Evolutionary conservation across 2,797 vertebrate genomes (phyloP).

Genomic region (Phoeniculus purpureus): DNA sequence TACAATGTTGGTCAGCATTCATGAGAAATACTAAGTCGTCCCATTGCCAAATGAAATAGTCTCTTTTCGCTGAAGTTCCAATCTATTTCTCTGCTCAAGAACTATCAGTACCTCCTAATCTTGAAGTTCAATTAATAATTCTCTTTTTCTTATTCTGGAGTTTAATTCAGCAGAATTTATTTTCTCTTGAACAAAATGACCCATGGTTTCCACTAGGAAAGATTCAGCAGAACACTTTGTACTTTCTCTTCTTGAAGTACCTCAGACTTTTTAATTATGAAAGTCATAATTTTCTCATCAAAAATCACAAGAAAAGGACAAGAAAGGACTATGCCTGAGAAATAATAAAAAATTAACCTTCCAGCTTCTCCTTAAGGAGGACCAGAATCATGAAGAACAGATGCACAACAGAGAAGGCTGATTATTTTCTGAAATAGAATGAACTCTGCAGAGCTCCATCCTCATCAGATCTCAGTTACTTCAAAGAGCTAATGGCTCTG

Average conservation of each 20-base stretch:
- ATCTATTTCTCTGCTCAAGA: background rate
- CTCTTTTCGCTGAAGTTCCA: background rate
- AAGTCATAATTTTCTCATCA: conserved; percentile 2
- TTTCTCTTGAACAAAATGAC: background rate
- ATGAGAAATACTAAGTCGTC: background rate
- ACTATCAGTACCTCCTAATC: background rate
- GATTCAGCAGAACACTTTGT: background rate
- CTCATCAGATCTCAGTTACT: background rate
- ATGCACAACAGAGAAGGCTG: background rate
- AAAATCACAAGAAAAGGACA: background rate
- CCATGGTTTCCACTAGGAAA: background rate
- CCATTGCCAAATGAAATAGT: background rate
- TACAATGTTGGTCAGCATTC: background rate
- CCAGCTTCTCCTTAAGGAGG: background rate
- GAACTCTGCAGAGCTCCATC: background rate
- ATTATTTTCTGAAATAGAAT: background rate
- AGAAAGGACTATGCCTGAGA: background rate
- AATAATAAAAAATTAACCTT: background rate
- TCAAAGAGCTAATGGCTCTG: background rate
- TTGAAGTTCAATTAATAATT: background rate
- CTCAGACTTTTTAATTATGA: conserved; percentile 27
- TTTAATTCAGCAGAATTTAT: background rate
- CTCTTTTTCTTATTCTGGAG: background rate
- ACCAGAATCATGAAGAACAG: background rate
- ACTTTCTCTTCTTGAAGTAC: background rate